Evolutionary conservation across 2,113 vertebrate genomes (phyloP).

Genomic region (Garra rufa): DNA sequence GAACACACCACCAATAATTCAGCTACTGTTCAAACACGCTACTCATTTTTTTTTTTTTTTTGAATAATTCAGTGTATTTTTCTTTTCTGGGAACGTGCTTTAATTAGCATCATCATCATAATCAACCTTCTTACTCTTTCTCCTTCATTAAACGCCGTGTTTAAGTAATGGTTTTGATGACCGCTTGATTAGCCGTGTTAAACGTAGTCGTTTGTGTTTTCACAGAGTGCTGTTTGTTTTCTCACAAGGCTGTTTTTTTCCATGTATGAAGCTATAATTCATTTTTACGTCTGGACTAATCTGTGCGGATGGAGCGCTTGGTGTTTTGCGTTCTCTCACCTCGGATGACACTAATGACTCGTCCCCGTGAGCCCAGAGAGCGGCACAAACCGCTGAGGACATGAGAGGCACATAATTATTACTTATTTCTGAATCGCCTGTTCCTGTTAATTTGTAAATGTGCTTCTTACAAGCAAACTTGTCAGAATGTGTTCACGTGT

Average conservation of each 20-base stretch:
- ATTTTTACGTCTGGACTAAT: conserved; percentile 18
- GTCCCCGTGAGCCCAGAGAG: conserved; percentile 26
- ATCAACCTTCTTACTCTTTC: conserved; percentile 47
- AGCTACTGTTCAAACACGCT: background rate
- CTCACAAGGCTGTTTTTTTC: conserved; percentile 11
- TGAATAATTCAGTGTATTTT: conserved; percentile 51
- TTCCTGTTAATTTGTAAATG: conserved; percentile 38
- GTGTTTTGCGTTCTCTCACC: conserved; percentile 47
- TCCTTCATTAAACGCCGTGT: conserved; percentile 56
- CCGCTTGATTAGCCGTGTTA: conserved; percentile 54
- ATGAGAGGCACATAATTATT: conserved; percentile 43
- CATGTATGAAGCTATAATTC: background rate
- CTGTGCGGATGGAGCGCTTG: conserved; percentile 30
- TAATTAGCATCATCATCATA: conserved; percentile 59
- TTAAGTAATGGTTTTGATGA: conserved; percentile 61
- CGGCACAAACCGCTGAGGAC: conserved; percentile 3
- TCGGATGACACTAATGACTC: conserved; percentile 50
- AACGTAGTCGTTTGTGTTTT: conserved; percentile 48
- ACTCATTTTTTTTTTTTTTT: background rate
- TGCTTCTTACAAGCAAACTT: conserved; percentile 20
- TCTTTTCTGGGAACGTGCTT: conserved; percentile 39
- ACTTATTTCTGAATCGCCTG: conserved; percentile 38
- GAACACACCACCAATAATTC: background rate
- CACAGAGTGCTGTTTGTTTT: conserved; percentile 12
- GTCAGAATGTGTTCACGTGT: conserved; percentile 28